Evolutionary conservation across 2,797 vertebrate genomes (phyloP).

Genomic region (Sebastes matsubarae): DNA sequence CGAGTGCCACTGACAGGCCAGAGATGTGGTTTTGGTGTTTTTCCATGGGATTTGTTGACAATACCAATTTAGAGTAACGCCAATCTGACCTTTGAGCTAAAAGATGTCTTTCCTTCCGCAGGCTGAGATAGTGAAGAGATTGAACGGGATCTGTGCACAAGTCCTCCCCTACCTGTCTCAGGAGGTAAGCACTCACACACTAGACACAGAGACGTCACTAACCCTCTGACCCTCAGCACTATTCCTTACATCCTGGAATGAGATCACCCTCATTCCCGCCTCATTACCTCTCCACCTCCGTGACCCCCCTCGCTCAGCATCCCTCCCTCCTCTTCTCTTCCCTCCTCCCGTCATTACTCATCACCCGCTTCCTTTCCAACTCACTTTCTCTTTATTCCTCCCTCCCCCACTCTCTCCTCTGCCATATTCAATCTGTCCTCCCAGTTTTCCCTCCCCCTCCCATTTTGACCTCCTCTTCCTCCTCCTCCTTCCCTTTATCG

Average conservation of each 20-base stretch:
- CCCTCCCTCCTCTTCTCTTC: slow-evolving; percentile 27
- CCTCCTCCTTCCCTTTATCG: neutral
- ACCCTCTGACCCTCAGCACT: slow-evolving; percentile 58
- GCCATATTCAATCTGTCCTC: slow-evolving; percentile 44
- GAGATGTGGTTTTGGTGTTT: neutral
- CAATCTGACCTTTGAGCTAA: neutral
- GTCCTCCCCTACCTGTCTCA: slow-evolving; percentile 98
- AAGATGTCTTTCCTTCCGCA: slow-evolving; percentile 59
- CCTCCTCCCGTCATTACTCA: slow-evolving; percentile 62
- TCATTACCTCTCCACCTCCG: slow-evolving; percentile 66
- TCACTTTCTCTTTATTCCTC: slow-evolving; percentile 41
- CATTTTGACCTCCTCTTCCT: slow-evolving; percentile 16
- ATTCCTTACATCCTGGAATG: slow-evolving; percentile 68
- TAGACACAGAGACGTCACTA: slow-evolving; percentile 41
- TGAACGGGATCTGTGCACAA: slow-evolving; percentile 97
- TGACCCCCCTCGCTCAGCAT: slow-evolving; percentile 64
- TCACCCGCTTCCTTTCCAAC: slow-evolving; percentile 56
- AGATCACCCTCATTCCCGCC: slow-evolving; percentile 73
- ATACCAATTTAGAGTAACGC: neutral
- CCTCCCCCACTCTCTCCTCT: slow-evolving; percentile 34
- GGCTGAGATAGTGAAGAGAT: slow-evolving; percentile 97
- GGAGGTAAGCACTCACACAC: slow-evolving; percentile 85
- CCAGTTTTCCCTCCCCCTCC: neutral
- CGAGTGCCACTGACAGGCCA: neutral
- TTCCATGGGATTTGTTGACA: neutral